These are phyloP conservation scores for Archilochus colubris DNA, from an alignment of 2,113 vertebrate genomes.

Conservation along the genomic window DNA sequence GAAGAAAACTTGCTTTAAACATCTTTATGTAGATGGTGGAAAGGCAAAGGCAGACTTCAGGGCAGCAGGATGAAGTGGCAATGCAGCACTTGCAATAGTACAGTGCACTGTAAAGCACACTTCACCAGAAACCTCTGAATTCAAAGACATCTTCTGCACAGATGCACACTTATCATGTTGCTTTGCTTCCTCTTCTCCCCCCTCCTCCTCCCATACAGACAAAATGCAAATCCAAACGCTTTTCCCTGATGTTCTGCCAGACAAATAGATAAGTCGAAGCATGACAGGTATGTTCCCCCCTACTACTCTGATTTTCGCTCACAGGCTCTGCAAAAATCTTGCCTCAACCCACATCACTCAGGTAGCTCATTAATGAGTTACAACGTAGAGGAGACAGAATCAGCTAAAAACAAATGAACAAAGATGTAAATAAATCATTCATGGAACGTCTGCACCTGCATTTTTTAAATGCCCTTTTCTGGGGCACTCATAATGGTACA, in stretches of 20 bases:
- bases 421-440: slow-evolving; percentile 28
- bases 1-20: neutral
- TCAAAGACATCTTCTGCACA: neutral
- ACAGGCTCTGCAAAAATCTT: neutral
- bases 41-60: neutral
- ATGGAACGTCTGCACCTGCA: neutral
- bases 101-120: neutral
- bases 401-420: neutral
- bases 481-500: neutral
- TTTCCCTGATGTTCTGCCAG: neutral
- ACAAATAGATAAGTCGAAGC: neutral
- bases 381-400: neutral
- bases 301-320: neutral
- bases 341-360: neutral
- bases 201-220: neutral
- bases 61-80: neutral
- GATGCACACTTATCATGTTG: neutral
- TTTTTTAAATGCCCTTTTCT: slow-evolving; percentile 19
- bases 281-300: neutral
- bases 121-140: neutral
- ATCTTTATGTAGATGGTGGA: neutral
- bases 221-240: neutral
- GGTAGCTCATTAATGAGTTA: neutral
- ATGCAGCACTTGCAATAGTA: neutral
- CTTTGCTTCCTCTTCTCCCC: neutral